Percentiles rank a stretch among this genome's conserved stretches.
Evolutionary conservation across 2,888 invertebrate genomes (phyloP).

Genomic region (Eupithecia dodoneata): DNA sequence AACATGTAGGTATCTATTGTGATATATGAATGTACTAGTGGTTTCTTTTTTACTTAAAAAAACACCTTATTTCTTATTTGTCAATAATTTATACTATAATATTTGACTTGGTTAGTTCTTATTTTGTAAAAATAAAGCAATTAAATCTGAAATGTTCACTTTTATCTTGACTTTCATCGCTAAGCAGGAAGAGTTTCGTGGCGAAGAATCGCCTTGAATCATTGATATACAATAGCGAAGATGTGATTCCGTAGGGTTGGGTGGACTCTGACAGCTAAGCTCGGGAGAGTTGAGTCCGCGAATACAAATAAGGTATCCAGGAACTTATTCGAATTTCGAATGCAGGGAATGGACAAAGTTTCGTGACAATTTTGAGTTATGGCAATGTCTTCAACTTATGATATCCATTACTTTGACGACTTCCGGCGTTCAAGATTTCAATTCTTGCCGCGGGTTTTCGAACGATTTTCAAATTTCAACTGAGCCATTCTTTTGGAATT

Average conservation of each 20-base stretch:
- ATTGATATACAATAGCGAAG: conserved; percentile 14
- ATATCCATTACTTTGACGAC: conserved; percentile 10
- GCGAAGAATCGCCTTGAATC: conserved; percentile 4
- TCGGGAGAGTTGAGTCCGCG: conserved; percentile 9
- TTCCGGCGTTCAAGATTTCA: conserved; percentile 3
- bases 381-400: conserved; percentile 12
- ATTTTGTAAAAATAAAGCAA: too few relatives aligned
- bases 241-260: conserved; percentile 4
- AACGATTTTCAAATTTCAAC: neutral
- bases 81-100: too few relatives aligned
- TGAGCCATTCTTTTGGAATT: neutral
- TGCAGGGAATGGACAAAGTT: conserved; percentile 15
- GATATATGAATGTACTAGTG: too few relatives aligned
- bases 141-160: too few relatives aligned
- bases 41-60: too few relatives aligned
- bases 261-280: conserved; percentile 10
- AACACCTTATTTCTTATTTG: too few relatives aligned
- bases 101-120: too few relatives aligned
- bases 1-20: too few relatives aligned
- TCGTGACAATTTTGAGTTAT: conserved; percentile 15
- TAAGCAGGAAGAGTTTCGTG: neutral
- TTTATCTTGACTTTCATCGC: neutral
- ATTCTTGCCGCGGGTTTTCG: neutral
- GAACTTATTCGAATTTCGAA: conserved; percentile 9
- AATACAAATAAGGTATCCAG: conserved; percentile 8